Conservation (phyloP, 2,113 vertebrate species). For the Antennarius striatus region DNA sequence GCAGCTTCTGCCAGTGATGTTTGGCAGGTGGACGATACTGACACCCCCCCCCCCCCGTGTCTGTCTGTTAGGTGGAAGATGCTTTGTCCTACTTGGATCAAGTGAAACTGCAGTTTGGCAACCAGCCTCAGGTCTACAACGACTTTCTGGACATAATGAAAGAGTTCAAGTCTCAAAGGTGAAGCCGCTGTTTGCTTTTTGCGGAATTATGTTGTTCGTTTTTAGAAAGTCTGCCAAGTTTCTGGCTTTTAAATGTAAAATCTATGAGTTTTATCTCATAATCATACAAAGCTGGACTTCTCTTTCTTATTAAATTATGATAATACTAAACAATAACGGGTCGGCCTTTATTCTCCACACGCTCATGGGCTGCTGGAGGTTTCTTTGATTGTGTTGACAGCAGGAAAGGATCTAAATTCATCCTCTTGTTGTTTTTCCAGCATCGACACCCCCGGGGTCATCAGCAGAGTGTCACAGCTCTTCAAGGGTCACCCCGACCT, state of each 20-base stretch:
- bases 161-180: constrained; percentile 99
- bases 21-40: not conserved
- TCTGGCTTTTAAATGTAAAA: no score
- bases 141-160: constrained; percentile 99
- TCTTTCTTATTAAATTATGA: no score
- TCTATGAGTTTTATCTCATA: no score
- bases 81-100: constrained; percentile 98
- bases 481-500: constrained; percentile 98
- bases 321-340: no score
- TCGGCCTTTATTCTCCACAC: no score
- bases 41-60: not conserved
- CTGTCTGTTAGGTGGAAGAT: constrained; percentile 88
- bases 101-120: constrained; percentile 98
- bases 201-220: no score
- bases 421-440: constrained; percentile 66
- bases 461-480: constrained; percentile 96
- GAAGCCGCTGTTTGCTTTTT: constrained; percentile 30
- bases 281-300: no score
- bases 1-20: not conserved
- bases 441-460: constrained; percentile 98
- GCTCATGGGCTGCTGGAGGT: not conserved
- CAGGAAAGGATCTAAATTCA: not conserved
- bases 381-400: not conserved
- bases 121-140: constrained; percentile 99
- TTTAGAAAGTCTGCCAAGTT: no score